Evolutionary conservation across 2,888 invertebrate species (phyloP), one percentile per base, ranked within the genome.

Genomic region (Aricia artaxerxes): DNA sequence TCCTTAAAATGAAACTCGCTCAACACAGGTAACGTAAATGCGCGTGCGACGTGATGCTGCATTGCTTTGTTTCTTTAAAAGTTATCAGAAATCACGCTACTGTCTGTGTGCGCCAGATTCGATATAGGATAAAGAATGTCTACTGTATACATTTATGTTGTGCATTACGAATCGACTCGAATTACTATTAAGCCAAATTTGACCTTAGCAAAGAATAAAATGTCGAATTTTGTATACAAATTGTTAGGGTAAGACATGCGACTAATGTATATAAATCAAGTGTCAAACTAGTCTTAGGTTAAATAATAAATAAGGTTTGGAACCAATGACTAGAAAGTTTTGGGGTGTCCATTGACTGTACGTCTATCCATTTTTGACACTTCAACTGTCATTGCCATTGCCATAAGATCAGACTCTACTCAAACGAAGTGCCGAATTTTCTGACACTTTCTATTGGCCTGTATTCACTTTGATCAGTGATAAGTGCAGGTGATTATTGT

Each of bases 221-320:
- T 76, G 76, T 76, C 76, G 76, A 76, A 76, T 76, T 76, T 76
- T 76, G 76, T 76, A 76, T 76, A 76, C 76, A 76, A 76, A 57
- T 76, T 35, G 76, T 57, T 57, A 76, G 76, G 35, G 0, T 76
- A 76, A 35, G 57, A 44, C 44, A 31, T 53, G 76, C 35, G 76
- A 53, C 49, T 49, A 53, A 24, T 40, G 53, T 53, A 76, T 35
- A 75, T 75, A 35, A 53, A 53, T 24, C 76, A 24, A 49, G 40
- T 73, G 75, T 31, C 44, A 53, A 75, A 57, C 31, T 31, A 53
- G 76, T 57, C 1, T 76, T 57, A 76, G 53, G 53, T 76, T 76
- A 57, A 76, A 49, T 75, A 76, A 76, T 76, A 57, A 76, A 49
- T 75, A 76, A 76, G 53, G 76, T 53, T 75, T 76, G 76, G 76